phyloP scores from a whole-genome alignment of 2,797 vertebrate genomes.

The Karalla daura region DNA sequence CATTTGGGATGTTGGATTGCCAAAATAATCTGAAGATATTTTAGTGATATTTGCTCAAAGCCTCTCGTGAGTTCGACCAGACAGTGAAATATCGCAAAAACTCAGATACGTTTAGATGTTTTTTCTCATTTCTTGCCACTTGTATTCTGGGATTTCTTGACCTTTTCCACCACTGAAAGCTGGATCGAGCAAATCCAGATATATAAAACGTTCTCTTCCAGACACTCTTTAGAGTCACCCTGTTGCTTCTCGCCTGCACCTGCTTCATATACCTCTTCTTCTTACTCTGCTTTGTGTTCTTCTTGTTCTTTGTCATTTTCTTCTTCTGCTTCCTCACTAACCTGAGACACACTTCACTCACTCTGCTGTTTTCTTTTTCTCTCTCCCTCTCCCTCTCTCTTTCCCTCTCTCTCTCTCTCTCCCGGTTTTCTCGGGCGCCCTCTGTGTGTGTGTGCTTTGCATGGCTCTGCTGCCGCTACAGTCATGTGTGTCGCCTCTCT shows the following conservation, averaged over 20 bases:
- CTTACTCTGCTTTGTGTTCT: neutral
- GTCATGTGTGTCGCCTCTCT: conserved; percentile 89
- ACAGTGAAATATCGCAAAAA: no score
- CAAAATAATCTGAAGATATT: no score
- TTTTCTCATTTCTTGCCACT: no score
- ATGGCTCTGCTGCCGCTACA: conserved; percentile 77
- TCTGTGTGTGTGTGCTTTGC: conserved; percentile 27
- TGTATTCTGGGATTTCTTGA: no score
- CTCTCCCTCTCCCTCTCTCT: neutral
- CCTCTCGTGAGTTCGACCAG: no score
- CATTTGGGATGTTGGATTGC: no score
- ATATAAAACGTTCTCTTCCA: neutral
- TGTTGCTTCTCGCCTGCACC: neutral
- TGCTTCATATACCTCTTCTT: neutral
- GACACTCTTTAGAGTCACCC: neutral
- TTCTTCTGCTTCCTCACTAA: conserved; percentile 4
- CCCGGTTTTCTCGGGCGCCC: neutral
- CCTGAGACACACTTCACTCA: neutral
- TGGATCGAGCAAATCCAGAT: no score
- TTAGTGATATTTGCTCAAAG: no score
- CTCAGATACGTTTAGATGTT: no score
- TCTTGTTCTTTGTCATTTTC: neutral
- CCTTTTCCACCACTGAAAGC: no score
- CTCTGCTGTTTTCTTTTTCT: conserved; percentile 18
- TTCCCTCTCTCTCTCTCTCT: conserved; percentile 2